A percentile compares a stretch with the other conserved stretches of the same genome.
phyloP scores from a whole-genome alignment of 2,888 invertebrate genomes.

The Platycheirus albimanus region DNA sequence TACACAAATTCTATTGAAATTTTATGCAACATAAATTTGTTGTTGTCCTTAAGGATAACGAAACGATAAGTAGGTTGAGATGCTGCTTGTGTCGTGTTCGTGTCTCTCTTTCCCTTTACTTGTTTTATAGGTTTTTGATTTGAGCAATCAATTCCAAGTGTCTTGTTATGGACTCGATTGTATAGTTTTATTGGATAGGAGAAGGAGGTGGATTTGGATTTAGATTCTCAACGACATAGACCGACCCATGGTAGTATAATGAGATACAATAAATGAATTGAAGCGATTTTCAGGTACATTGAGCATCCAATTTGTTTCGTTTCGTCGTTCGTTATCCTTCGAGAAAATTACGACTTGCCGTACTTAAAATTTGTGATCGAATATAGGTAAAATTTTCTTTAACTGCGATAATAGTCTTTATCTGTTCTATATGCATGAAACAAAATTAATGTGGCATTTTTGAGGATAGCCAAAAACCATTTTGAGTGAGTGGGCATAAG shows the following conservation, averaged over 20 bases:
- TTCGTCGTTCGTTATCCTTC: conserved; percentile 44
- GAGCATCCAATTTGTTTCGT: conserved; percentile 70
- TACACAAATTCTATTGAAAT: conserved; percentile 69
- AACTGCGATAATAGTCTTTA: background rate
- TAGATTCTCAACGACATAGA: too few relatives aligned
- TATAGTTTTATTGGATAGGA: background rate
- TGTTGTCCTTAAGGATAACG: conserved; percentile 62
- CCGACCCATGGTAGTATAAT: conserved; percentile 50
- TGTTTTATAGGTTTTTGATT: conserved; percentile 72
- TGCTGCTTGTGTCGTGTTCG: too few relatives aligned
- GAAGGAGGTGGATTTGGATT: conserved; percentile 2
- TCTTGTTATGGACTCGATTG: conserved; percentile 43
- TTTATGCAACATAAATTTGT: conserved; percentile 72
- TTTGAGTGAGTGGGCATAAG: conserved; percentile 17
- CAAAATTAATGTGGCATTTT: conserved; percentile 43
- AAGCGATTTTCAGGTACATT: conserved; percentile 73
- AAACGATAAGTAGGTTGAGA: too few relatives aligned
- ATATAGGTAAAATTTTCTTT: too few relatives aligned
- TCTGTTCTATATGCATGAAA: background rate
- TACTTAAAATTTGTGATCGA: too few relatives aligned
- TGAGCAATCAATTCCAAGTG: conserved; percentile 69
- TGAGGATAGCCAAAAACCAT: conserved; percentile 46
- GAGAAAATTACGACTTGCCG: background rate
- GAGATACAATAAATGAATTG: conserved; percentile 71
- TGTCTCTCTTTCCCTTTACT: conserved; percentile 43